These are phyloP conservation scores for Sminthurides aquaticus DNA, from an alignment of 2,888 invertebrate species.

Conservation along the genomic window DNA sequence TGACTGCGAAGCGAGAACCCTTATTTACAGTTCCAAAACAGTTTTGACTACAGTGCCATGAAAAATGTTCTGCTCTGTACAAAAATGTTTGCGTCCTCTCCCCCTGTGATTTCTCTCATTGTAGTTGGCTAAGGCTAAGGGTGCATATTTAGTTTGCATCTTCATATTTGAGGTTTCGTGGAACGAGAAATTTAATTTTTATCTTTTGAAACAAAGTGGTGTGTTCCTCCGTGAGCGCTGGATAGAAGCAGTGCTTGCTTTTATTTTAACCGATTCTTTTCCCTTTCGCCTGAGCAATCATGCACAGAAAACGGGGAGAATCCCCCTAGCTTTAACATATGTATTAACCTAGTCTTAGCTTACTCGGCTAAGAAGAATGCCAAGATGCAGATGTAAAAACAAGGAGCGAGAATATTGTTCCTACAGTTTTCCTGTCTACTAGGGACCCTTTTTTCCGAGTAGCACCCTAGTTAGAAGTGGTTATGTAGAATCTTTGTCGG, in stretches of 20 bases:
- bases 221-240: not conserved
- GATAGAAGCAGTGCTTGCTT: not conserved
- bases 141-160: conserved; percentile 1
- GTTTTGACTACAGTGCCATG: too few relatives aligned
- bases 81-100: too few relatives aligned
- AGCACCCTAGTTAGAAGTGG: too few relatives aligned
- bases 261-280: conserved; percentile 29
- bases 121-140: too few relatives aligned
- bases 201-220: conserved; percentile 39
- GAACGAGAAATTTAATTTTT: conserved; percentile 44
- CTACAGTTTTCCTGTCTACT: not conserved
- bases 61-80: too few relatives aligned
- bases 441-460: too few relatives aligned
- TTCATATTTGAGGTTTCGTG: conserved; percentile 32
- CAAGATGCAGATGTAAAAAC: not conserved
- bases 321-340: not conserved
- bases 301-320: conserved; percentile 30
- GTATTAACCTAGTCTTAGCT: not conserved
- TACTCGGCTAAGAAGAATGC: too few relatives aligned
- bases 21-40: too few relatives aligned
- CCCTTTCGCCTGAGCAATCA: conserved; percentile 44
- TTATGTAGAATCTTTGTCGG: not conserved
- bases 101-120: not conserved
- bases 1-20: too few relatives aligned
- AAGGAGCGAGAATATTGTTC: too few relatives aligned